Evolutionary conservation across 2,113 vertebrate species (phyloP), one percentile per base, ranked within the genome.

Genomic region (Eclectus roratus): DNA sequence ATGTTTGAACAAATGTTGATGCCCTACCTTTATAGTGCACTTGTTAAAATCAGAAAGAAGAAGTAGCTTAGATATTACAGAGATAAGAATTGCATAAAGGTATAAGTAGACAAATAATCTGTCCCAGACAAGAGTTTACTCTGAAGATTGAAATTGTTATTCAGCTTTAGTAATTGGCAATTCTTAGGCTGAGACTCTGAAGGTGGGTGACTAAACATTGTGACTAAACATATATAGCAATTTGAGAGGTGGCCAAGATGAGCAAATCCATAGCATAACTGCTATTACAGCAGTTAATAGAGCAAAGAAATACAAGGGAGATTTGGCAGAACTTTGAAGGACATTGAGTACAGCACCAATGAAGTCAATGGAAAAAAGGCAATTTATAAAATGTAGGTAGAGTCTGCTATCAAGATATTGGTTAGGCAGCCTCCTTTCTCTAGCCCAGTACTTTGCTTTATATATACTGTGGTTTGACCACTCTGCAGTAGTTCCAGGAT

Each of bases 11-110:
- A 84, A 64, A 66, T 28, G 13, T 33, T 55, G 13, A 49, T 70
- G 47, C 4, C 88, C 13, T 87, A 2, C 25, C 55, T 89, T 71
- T 81, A 68, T 6, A 69, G 5, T 14, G 5, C 53, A 13, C 28
- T 53, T 74, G 37, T 28, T 81, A 89, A 92, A 87, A 63, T 65
- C 44, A 58, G 68, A 80, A 83, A 69, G 27, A 44, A 88, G 72
- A 82, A 55, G 6, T 23, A 73, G 1, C 14, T 69, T 76, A 85
- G 31, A 44, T 61, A 52, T 20, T 39, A 79, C 8, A 18, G 24
- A 18, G 21, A 16, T 58, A 66, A 58, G 7, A 9, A 35, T 44
- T 72, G 72, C 9, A 61, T 2, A 2, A 49, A 89, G 50, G 6
- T 49, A 79, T 14, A 52, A 19, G 19, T 19, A 83, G 39, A 56